Conservation (phyloP, 2,888 invertebrate genomes). For the Leptinotarsa tumamoca region DNA sequence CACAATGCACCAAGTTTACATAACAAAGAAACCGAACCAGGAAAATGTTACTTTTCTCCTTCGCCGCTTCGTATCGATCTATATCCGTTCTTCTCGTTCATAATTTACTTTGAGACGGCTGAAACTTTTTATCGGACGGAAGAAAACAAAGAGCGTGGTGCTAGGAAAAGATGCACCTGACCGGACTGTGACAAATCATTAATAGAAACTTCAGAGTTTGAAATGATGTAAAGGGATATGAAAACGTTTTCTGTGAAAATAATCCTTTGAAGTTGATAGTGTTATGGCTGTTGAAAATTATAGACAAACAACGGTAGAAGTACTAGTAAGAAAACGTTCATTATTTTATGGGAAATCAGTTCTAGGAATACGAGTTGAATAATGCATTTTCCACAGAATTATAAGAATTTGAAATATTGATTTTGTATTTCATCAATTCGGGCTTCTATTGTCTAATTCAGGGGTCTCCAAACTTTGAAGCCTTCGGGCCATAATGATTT, state of each 20-base stretch:
- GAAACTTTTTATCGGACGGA: neutral
- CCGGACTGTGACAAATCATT: neutral
- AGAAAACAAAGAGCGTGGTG: neutral
- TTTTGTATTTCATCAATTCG: too few species aligned
- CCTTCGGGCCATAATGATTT: too few species aligned
- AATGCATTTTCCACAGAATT: neutral
- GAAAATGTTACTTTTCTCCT: slow-evolving; percentile 39
- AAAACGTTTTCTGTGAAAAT: neutral
- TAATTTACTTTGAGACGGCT: slow-evolving; percentile 33
- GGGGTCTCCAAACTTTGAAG: too few species aligned
- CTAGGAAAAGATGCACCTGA: neutral
- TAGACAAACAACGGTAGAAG: neutral
- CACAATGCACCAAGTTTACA: slow-evolving; percentile 33
- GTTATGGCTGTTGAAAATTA: neutral
- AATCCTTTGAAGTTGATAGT: neutral
- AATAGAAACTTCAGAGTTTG: neutral
- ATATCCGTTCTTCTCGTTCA: slow-evolving; percentile 30
- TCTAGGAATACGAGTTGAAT: neutral
- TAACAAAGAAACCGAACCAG: slow-evolving; percentile 34
- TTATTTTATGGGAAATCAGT: neutral
- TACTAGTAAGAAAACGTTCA: neutral
- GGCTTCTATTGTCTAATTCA: too few species aligned
- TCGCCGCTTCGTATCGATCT: slow-evolving; percentile 37
- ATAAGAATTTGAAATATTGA: neutral
- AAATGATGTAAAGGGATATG: neutral